Evolutionary conservation across 2,888 invertebrate species (phyloP).

Genomic region (Lithophane leautieri): DNA sequence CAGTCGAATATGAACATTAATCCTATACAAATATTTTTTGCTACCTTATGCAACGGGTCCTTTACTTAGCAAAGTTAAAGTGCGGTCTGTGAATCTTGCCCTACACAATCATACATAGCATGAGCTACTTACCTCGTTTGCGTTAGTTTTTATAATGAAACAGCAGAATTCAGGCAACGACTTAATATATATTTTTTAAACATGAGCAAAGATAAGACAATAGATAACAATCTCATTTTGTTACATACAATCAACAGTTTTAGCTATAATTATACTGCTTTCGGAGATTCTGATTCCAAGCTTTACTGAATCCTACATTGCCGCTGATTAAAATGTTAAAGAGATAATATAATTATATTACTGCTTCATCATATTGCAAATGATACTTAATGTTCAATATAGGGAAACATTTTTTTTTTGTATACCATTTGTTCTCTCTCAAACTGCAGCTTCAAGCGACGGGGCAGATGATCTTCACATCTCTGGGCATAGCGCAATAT

Average conservation of each 20-base stretch:
- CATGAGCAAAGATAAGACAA: no score
- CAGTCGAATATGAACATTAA: not conserved
- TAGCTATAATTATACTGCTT: not conserved
- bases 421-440: not conserved
- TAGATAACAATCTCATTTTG: no score
- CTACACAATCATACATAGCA: not conserved
- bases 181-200: no score
- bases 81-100: not conserved
- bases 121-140: not conserved
- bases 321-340: not conserved
- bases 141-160: not conserved
- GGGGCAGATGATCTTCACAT: conserved; percentile 74
- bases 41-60: not conserved
- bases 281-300: not conserved
- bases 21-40: not conserved
- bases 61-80: not conserved
- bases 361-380: not conserved
- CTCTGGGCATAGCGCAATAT: conserved; percentile 78
- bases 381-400: not conserved
- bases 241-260: no score
- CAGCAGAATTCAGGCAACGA: no score
- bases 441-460: conserved; percentile 78
- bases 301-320: not conserved
- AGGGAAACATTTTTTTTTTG: not conserved
- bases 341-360: not conserved